Conservation (phyloP, 2,797 vertebrate species). For the Esox lucius region DNA sequence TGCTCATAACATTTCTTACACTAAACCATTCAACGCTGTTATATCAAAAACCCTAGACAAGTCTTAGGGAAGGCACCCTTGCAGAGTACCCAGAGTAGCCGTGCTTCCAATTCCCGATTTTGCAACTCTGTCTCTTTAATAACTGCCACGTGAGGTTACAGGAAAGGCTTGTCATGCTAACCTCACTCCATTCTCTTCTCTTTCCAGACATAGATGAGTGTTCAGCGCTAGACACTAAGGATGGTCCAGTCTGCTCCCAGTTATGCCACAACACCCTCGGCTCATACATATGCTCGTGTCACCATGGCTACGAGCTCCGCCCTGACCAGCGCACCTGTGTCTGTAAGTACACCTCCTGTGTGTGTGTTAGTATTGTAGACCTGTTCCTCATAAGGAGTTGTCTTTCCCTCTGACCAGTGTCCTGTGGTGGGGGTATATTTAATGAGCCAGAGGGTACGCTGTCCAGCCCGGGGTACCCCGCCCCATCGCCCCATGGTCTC, state of each 20-base stretch:
- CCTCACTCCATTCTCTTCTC: background rate
- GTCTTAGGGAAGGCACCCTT: background rate
- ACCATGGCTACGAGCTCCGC: constrained; percentile 71
- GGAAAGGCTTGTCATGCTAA: too few relatives aligned
- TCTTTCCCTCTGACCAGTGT: constrained; percentile 50
- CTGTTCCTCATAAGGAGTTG: background rate
- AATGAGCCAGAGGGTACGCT: constrained; percentile 68
- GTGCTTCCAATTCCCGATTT: too few relatives aligned
- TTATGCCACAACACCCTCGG: constrained; percentile 79
- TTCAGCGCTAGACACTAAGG: constrained; percentile 43
- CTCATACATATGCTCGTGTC: constrained; percentile 74
- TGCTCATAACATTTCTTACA: background rate
- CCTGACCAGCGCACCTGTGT: constrained; percentile 69
- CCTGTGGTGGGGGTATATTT: constrained; percentile 68
- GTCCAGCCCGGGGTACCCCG: constrained; percentile 72
- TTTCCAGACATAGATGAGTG: constrained; percentile 75
- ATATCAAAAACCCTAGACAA: background rate
- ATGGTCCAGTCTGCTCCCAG: constrained; percentile 67
- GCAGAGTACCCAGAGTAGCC: background rate
- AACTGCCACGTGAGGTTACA: too few relatives aligned
- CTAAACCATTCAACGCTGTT: too few relatives aligned
- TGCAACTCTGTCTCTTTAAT: background rate
- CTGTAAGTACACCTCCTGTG: constrained; percentile 54
- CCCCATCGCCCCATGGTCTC: constrained; percentile 47
- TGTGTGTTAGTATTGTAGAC: background rate